A percentile compares a stretch with the other conserved stretches of the same genome.
Conservation (phyloP, 1,140 invertebrate genomes). For the Pararge aegeria region DNA sequence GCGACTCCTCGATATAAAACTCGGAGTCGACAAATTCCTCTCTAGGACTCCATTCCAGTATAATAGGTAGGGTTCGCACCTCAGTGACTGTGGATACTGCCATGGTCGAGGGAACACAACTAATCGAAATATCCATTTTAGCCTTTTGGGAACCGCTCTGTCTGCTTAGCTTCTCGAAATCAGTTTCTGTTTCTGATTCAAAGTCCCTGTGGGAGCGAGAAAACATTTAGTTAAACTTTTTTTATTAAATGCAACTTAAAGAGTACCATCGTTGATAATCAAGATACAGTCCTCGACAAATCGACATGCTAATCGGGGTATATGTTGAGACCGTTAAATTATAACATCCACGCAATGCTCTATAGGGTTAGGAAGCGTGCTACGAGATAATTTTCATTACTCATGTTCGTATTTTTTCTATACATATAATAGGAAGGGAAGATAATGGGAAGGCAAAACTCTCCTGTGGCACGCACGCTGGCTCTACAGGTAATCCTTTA, state of each 20-base stretch:
- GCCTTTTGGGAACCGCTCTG: slow-evolving; percentile 80
- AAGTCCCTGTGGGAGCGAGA: slow-evolving; percentile 78
- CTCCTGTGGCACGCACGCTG: too few relatives aligned
- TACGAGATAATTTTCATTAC: too few relatives aligned
- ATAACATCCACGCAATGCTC: too few relatives aligned
- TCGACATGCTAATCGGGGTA: too few relatives aligned
- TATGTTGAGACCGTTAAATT: too few relatives aligned
- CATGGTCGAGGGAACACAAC: slow-evolving; percentile 51
- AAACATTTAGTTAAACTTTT: neutral
- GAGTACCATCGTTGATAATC: neutral
- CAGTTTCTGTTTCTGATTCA: slow-evolving; percentile 90
- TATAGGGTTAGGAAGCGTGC: too few relatives aligned
- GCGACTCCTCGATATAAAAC: slow-evolving; percentile 92
- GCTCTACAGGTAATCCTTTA: too few relatives aligned
- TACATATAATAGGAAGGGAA: too few relatives aligned
- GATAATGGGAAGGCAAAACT: too few relatives aligned
- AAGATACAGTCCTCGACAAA: too few relatives aligned
- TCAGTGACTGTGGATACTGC: slow-evolving; percentile 64
- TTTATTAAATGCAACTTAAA: neutral
- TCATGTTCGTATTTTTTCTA: too few relatives aligned
- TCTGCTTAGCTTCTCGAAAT: slow-evolving; percentile 87
- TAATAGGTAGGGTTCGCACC: slow-evolving; percentile 62
- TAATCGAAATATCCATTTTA: slow-evolving; percentile 52
- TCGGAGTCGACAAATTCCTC: slow-evolving; percentile 88
- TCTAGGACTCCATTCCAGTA: slow-evolving; percentile 48